Conservation (phyloP, 2,888 invertebrate genomes). For the Hybos culiciformis region DNA sequence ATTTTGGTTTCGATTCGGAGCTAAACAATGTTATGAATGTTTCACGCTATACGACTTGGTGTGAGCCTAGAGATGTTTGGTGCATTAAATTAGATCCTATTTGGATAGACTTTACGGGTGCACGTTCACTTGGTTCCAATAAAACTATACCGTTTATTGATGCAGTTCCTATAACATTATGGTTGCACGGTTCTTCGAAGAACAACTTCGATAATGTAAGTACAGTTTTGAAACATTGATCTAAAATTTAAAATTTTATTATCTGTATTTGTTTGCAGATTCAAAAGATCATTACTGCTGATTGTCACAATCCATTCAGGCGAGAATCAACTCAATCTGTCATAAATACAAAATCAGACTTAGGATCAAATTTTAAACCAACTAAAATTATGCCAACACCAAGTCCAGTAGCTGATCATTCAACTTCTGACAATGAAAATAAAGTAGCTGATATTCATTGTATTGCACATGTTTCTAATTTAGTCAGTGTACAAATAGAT, state of each 20-base stretch:
- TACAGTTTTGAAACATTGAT: neutral
- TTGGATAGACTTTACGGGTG: constrained; percentile 86
- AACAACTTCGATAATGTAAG: constrained; percentile 4
- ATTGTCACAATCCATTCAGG: constrained; percentile 1
- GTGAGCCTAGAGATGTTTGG: constrained; percentile 79
- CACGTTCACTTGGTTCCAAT: constrained; percentile 56
- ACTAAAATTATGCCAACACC: constrained; percentile 14
- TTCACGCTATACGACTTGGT: constrained; percentile 51
- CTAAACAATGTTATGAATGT: constrained; percentile 26
- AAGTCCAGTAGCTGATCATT: constrained; percentile 21
- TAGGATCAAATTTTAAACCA: constrained; percentile 17
- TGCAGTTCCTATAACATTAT: constrained; percentile 74
- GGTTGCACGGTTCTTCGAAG: constrained; percentile 45
- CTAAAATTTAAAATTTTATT: neutral
- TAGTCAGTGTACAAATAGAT: constrained; percentile 81
- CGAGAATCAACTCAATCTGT: constrained; percentile 2
- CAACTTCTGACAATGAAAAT: constrained; percentile 29
- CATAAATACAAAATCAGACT: constrained; percentile 17
- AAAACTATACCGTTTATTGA: constrained; percentile 69
- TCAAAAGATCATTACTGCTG: neutral
- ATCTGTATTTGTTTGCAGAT: neutral
- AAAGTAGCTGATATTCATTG: constrained; percentile 56
- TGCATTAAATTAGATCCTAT: constrained; percentile 77
- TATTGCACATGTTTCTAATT: constrained; percentile 66
- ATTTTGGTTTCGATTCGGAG: too few relatives aligned